Conservation (phyloP, 2,797 vertebrate genomes). For the Limosa lapponica region DNA sequence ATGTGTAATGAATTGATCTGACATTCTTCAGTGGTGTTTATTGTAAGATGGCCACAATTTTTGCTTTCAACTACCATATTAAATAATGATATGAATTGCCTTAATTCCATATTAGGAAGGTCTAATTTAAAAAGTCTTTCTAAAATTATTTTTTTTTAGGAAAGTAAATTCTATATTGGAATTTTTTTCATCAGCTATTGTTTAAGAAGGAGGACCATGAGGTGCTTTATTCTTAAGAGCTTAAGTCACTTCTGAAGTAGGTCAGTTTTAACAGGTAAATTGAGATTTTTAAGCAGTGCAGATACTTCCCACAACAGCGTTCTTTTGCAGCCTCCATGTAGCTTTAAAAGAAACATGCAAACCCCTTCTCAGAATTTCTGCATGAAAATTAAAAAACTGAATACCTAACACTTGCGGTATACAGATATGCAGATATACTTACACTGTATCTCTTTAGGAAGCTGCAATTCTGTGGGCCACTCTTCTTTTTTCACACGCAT, state of each 20-base stretch:
- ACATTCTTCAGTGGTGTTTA: background rate
- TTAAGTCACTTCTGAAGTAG: background rate
- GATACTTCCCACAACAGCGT: background rate
- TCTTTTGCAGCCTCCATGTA: background rate
- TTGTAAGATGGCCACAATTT: background rate
- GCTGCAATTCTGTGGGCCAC: background rate
- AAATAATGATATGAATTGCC: background rate
- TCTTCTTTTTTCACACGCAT: background rate
- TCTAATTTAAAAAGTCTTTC: background rate
- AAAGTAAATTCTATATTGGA: background rate
- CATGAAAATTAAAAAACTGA: background rate
- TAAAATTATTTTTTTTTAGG: background rate
- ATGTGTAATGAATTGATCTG: background rate
- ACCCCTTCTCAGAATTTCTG: background rate
- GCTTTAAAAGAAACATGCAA: background rate
- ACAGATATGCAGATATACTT: no score
- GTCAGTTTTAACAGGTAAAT: background rate
- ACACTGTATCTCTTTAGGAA: background rate
- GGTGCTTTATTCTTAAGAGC: background rate
- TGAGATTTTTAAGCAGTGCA: background rate
- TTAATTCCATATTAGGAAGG: background rate
- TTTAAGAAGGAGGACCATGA: background rate
- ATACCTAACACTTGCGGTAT: background rate
- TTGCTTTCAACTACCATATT: background rate
- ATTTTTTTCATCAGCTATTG: background rate